These are phyloP conservation scores for Bos indicus DNA, from an alignment of 2,113 vertebrate genomes.

Conservation along the genomic window DNA sequence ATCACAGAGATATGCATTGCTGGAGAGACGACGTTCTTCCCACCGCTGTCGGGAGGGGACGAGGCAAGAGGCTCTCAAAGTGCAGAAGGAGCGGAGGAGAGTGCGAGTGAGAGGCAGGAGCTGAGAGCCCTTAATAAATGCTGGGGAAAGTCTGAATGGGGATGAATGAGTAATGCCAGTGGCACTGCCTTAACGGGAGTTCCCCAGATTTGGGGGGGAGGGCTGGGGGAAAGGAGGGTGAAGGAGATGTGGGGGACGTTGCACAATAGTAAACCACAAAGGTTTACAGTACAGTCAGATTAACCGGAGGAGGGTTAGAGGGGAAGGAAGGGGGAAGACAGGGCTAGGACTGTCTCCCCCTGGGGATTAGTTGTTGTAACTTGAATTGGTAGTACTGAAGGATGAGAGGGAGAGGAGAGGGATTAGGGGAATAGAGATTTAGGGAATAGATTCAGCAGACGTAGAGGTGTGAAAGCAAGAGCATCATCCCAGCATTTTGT, in stretches of 20 bases:
- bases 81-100: background rate
- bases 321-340: background rate
- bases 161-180: constrained; percentile 84
- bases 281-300: constrained; percentile 48
- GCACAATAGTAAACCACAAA: constrained; percentile 69
- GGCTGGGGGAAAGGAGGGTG: constrained; percentile 50
- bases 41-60: background rate
- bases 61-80: background rate
- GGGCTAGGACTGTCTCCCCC: background rate
- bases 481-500: background rate
- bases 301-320: constrained; percentile 27
- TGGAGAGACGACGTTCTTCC: background rate
- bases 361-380: background rate
- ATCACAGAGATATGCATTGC: constrained; percentile 76
- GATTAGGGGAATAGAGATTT: background rate
- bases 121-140: constrained; percentile 77
- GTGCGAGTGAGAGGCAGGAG: background rate
- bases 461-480: background rate
- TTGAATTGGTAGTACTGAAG: background rate
- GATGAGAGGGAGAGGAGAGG: background rate
- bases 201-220: constrained; percentile 70
- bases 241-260: constrained; percentile 62
- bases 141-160: constrained; percentile 54
- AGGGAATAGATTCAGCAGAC: background rate
- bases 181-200: constrained; percentile 81